A percentile compares a stretch with the other conserved stretches of the same genome.
These are phyloP conservation scores for Lydus trimaculatus DNA, from an alignment of 2,888 invertebrate genomes.

Conservation along the genomic window DNA sequence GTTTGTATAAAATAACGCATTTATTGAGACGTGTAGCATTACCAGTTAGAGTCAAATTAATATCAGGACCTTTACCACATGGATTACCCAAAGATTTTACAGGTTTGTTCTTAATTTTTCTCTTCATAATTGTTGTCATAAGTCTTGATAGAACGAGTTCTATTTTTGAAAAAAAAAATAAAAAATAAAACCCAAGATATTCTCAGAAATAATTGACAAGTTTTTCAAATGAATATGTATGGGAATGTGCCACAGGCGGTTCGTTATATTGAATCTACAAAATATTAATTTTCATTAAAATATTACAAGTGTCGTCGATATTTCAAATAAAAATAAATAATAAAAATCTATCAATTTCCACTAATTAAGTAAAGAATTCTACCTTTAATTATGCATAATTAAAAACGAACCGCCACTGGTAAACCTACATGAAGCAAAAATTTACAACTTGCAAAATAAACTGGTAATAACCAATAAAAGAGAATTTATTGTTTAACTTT, in stretches of 20 bases:
- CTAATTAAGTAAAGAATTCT: background rate
- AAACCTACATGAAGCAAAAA: background rate
- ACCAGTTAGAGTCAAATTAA: slow-evolving; percentile 68
- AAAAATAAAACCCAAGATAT: slow-evolving; percentile 1
- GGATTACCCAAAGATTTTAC: slow-evolving; percentile 70
- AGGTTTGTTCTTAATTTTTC: slow-evolving; percentile 63
- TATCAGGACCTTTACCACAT: slow-evolving; percentile 67
- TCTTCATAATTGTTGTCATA: no score
- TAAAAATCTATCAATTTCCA: no score
- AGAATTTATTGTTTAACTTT: background rate
- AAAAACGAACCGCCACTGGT: background rate
- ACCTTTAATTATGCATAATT: background rate
- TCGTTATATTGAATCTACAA: slow-evolving; percentile 10
- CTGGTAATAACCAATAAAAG: background rate
- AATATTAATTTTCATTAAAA: background rate
- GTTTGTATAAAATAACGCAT: slow-evolving; percentile 62
- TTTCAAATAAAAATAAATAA: background rate
- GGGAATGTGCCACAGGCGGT: background rate
- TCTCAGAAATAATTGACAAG: slow-evolving; percentile 36
- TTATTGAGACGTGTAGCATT: slow-evolving; percentile 67
- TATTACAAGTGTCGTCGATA: background rate
- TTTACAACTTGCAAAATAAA: background rate
- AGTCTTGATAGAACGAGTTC: slow-evolving; percentile 7
- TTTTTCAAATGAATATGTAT: slow-evolving; percentile 26
- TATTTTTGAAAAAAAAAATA: slow-evolving; percentile 12